phyloP scores from a whole-genome alignment of 2,888 invertebrate species.

The Amphipoea lucens region DNA sequence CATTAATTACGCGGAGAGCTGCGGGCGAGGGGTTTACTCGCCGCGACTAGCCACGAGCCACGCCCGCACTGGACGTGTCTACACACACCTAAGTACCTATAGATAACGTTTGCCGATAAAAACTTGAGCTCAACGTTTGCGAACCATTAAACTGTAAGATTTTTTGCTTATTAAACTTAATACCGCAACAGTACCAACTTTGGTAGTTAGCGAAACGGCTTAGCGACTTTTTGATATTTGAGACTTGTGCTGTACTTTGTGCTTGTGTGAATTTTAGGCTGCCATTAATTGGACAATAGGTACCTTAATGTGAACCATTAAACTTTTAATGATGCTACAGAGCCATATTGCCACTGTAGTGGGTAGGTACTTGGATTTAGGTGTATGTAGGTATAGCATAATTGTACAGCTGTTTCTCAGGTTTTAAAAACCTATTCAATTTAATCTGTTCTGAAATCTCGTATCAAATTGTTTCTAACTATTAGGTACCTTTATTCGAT shows the following conservation, averaged over 20 bases:
- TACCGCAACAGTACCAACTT: constrained; percentile 41
- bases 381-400: not conserved
- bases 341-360: not conserved
- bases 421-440: not conserved
- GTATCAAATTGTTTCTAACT: constrained; percentile 5
- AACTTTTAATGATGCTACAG: constrained; percentile 39
- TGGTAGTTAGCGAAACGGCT: constrained; percentile 52
- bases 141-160: constrained; percentile 42
- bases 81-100: constrained; percentile 26
- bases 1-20: constrained; percentile 80
- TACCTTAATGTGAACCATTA: constrained; percentile 31
- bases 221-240: constrained; percentile 44
- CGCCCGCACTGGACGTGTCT: constrained; percentile 48
- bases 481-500: not conserved
- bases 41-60: constrained; percentile 50
- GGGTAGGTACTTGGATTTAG: not conserved
- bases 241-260: constrained; percentile 32
- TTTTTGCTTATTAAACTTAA: constrained; percentile 49
- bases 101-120: constrained; percentile 51
- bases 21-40: constrained; percentile 64
- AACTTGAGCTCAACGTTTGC: constrained; percentile 46
- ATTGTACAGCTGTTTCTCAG: not conserved
- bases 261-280: constrained; percentile 20
- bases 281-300: constrained; percentile 43
- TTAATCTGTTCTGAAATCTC: not conserved